Evolutionary conservation across 2,113 vertebrate genomes (phyloP).

Genomic region (Haliaeetus leucogaster): DNA sequence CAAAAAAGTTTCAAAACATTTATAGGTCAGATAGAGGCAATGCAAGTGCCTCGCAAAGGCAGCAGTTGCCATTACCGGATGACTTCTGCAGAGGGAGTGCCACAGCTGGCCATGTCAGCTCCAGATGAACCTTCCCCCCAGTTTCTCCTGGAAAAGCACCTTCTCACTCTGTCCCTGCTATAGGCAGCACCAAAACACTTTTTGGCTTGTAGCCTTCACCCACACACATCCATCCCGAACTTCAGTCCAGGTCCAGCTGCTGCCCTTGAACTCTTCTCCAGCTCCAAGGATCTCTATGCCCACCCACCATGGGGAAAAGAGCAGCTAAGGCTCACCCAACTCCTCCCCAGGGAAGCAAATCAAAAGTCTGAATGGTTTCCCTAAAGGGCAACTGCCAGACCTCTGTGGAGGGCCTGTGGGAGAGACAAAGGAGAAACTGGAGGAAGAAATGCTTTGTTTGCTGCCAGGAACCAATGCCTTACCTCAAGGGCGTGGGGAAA

Average conservation of each 20-base stretch:
- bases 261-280: not conserved
- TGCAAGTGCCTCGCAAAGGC: fast-evolving
- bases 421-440: not conserved
- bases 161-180: not conserved
- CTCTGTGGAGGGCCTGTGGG: not conserved
- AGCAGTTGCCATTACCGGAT: not conserved
- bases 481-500: not conserved
- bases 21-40: not conserved
- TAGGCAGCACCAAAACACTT: not conserved
- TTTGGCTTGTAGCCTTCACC: not conserved
- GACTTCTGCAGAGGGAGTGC: not conserved
- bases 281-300: not conserved
- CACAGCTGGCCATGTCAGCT: not conserved
- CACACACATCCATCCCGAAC: not conserved
- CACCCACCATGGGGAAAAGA: fast-evolving
- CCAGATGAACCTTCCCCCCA: not conserved
- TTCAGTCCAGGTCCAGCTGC: fast-evolving
- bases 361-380: not conserved
- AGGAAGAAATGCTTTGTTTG: not conserved
- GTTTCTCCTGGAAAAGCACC: not conserved
- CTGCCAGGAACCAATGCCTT: not conserved
- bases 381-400: not conserved
- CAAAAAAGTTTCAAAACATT: not conserved
- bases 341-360: not conserved
- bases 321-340: not conserved